Base-by-base conservation (phyloP, 1,140 invertebrate species). In the Hirudo medicinalis region DNA sequence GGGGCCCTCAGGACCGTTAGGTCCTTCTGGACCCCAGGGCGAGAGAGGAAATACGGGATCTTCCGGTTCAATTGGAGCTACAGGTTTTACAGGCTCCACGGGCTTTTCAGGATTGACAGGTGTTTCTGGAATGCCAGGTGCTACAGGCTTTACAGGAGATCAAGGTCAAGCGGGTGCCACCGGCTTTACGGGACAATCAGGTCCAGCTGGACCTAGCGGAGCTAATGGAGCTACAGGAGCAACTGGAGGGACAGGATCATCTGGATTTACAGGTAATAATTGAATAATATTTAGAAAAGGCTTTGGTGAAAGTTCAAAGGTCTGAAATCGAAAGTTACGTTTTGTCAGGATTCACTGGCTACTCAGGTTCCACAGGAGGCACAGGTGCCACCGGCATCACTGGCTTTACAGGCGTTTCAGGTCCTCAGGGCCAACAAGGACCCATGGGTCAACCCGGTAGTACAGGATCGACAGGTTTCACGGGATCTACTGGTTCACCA, bases 111-210 rank as follows among this genome's bases (percentile, higher is more conserved):
- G 60, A 63, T 49, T 49, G 11, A 49, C 43, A 49, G 43, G 43
- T 20, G 11, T 27, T 27, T 13, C 22, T 25, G 60, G 60, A 27
- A 20, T 13, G 19, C 9, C 22, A 13, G 60, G 60, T 63, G 20
- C 27, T 1, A 69, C n/a, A 11, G 67, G 67, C 17, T 22, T 22
- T 9, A 69, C 27, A 29, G 67, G 67, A 69, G 67, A 40, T 13
- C 67, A 40, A 25, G 67, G 67, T 22, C 67, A 69, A 40, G n/a
- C 15, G 49, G 69, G 69, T 6, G 36, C n/a, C n/a, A 22, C 43
- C n/a, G 69, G 69, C n/a, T 40, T 22, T 25, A 25, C 69, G 63
- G 69, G 69, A 54, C 69, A 22, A 55, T 70, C 69, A 15, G 69
- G 69, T 25, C 69, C 67, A 17, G 36, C 43, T 25, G 69, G 69